Base-by-base conservation (phyloP, 2,888 invertebrate species). In the Philonicus albiceps region DNA sequence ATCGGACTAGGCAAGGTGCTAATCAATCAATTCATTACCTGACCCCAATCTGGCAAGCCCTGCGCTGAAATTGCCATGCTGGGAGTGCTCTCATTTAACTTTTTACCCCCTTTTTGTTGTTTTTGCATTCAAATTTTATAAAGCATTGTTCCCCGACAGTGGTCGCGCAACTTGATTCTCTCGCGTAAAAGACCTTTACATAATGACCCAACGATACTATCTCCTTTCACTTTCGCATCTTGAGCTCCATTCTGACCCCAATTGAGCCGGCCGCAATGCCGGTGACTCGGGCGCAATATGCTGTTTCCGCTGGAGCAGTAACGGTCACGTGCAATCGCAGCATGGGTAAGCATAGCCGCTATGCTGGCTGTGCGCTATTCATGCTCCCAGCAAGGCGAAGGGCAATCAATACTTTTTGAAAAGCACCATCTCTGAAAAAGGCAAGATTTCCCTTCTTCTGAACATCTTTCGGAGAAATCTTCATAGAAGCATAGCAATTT, bases 161-260 rank as follows among this genome's bases (percentile, higher is more conserved):
- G 19, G 64, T 64, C 78, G 43, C 49, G 78, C 49, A 49, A 78
- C 22, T 76, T 37, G 8, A 76, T 78, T 78, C 78, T 49, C 49
- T 78, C 34, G 34, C 37, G 6, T 37, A 83, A 43, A 84, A 84
- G 72, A 43, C 73, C 73, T 84, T 84, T 84, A 84, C 84, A 34
- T 84, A 84, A 84, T 30, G 13, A 64, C 64, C 19, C 0, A 43
- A 43, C 19, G 43, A 40, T 73, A 27, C 43, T 30, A 84, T 84
- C 84, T 84, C 84, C 84, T 84, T 84, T 84, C 84, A 84, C 84
- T 84, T 84, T 84, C 40, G 49, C 78, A 49, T 64, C 22, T 64
- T 3, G 64, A 27, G 64, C 64, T 27, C 64, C 64, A 64, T 64
- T 64, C 64, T 64, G 64, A 64, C 64, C 64, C 64, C 64, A 64